phyloP scores from a whole-genome alignment of 2,113 vertebrate species.

The Lamprotornis superbus region DNA sequence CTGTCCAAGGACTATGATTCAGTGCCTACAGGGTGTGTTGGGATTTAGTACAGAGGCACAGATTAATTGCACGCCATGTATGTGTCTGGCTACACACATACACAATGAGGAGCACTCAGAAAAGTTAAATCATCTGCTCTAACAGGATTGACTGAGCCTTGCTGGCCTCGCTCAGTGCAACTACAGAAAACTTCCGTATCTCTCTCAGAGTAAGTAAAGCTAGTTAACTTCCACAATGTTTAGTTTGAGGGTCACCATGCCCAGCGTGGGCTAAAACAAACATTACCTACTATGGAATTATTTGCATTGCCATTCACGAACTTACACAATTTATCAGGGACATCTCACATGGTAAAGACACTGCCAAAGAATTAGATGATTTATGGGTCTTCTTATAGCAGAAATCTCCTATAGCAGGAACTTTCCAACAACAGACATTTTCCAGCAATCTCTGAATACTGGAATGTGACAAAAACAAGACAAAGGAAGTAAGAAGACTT shows the following conservation, averaged over 20 bases:
- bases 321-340: neutral
- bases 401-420: neutral
- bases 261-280: neutral
- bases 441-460: neutral
- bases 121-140: neutral
- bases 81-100: neutral
- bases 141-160: neutral
- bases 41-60: neutral
- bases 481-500: neutral
- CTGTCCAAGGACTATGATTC: neutral
- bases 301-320: neutral
- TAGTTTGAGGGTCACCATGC: neutral
- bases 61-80: neutral
- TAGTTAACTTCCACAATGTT: neutral
- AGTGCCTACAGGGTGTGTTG: neutral
- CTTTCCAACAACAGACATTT: neutral
- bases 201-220: neutral
- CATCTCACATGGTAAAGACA: neutral
- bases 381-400: neutral
- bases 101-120: neutral
- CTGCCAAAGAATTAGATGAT: neutral
- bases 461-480: neutral
- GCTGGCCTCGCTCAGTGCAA: neutral
- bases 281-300: slow-evolving; percentile 48
- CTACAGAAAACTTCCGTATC: neutral